phyloP scores from a whole-genome alignment of 2,888 invertebrate species.

The Apamea monoglypha region DNA sequence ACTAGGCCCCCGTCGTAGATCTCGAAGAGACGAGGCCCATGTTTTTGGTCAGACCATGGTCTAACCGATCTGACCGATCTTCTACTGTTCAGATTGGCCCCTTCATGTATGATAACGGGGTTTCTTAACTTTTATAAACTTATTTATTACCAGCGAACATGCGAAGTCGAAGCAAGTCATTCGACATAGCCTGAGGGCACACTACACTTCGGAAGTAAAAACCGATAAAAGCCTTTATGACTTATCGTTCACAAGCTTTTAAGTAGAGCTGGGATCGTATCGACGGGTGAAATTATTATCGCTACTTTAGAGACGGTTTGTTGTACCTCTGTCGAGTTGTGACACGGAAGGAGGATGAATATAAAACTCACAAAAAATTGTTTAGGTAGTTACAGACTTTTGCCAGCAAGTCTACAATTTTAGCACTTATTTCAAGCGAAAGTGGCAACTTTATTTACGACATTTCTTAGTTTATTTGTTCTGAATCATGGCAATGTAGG shows the following conservation, averaged over 20 bases:
- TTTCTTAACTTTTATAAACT: neutral
- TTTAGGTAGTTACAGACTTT: neutral
- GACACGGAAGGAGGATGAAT: neutral
- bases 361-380: neutral
- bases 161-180: neutral
- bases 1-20: neutral
- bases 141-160: neutral
- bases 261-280: conserved; percentile 30
- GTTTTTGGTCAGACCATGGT: neutral
- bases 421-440: neutral
- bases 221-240: conserved; percentile 52
- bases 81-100: neutral
- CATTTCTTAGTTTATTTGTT: neutral
- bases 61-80: too few species aligned
- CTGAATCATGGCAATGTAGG: neutral
- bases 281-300: conserved; percentile 38
- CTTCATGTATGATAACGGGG: neutral
- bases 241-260: conserved; percentile 53
- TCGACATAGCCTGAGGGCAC: neutral
- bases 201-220: conserved; percentile 29
- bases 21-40: too few species aligned
- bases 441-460: neutral
- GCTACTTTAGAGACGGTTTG: conserved; percentile 10
- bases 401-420: neutral
- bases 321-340: neutral